Evolutionary conservation across 2,797 vertebrate species (phyloP).

Genomic region (Crax fasciolata): DNA sequence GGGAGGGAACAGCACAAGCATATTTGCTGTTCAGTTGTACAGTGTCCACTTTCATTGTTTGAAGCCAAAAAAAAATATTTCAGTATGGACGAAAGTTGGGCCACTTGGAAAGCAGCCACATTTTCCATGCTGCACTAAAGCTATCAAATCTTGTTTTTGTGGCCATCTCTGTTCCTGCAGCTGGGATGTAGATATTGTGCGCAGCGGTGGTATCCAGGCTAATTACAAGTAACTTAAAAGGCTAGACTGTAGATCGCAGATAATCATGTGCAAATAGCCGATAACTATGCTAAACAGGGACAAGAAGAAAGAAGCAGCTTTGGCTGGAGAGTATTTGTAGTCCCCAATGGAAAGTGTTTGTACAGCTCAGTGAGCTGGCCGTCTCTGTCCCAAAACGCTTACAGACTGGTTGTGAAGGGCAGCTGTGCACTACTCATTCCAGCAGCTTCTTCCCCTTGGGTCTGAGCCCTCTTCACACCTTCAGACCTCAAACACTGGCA

Average conservation of each 20-base stretch:
- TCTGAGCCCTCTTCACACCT: background rate
- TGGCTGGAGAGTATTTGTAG: background rate
- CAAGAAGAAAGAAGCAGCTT: background rate
- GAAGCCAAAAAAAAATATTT: slow-evolving; percentile 35
- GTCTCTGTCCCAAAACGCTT: background rate
- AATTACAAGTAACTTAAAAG: background rate
- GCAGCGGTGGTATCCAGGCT: background rate
- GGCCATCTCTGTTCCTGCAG: background rate
- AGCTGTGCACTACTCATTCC: background rate
- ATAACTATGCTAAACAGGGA: background rate
- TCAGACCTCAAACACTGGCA: background rate
- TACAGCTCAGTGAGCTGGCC: background rate
- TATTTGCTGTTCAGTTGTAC: background rate
- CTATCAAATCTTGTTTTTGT: background rate
- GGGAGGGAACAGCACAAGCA: background rate
- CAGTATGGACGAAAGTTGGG: background rate
- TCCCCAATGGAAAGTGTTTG: background rate
- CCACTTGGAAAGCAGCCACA: background rate
- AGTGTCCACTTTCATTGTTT: background rate
- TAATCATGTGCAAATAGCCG: background rate
- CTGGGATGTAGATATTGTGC: background rate
- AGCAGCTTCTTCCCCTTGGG: slow-evolving; percentile 23
- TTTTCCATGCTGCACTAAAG: background rate
- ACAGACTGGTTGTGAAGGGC: background rate
- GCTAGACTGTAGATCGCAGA: background rate